phyloP scores from a whole-genome alignment of 2,113 vertebrate species.

The Salvelinus namaycush region DNA sequence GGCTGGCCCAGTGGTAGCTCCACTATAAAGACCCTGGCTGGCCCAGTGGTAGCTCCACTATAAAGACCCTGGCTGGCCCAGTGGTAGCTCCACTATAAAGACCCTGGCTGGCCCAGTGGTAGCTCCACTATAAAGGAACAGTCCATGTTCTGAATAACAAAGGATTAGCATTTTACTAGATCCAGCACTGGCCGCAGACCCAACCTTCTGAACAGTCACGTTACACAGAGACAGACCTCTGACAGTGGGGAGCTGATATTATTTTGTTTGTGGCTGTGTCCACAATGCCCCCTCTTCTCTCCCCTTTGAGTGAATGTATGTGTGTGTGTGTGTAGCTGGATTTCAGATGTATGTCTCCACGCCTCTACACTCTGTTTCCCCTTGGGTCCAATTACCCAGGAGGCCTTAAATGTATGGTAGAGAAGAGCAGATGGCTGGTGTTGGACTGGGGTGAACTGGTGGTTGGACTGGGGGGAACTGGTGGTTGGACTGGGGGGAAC shows the following conservation, averaged over 20 bases:
- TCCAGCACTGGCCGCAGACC: slow-evolving; percentile 51
- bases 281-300: not conserved
- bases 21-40: too few relatives aligned
- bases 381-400: slow-evolving; percentile 60
- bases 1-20: too few relatives aligned
- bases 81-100: too few relatives aligned
- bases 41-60: too few relatives aligned
- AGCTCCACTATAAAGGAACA: slow-evolving; percentile 9
- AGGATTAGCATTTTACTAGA: slow-evolving; percentile 71
- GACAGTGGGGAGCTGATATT: slow-evolving; percentile 33
- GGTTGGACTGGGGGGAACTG: too few relatives aligned
- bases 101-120: too few relatives aligned
- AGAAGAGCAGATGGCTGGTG: slow-evolving; percentile 54
- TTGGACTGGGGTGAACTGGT: slow-evolving; percentile 12
- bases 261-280: slow-evolving; percentile 35
- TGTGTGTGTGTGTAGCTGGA: slow-evolving; percentile 5
- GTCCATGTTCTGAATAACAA: slow-evolving; percentile 49
- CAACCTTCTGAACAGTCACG: slow-evolving; percentile 47
- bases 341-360: slow-evolving; percentile 39
- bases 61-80: too few relatives aligned
- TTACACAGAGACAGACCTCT: slow-evolving; percentile 20
- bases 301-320: slow-evolving; percentile 18
- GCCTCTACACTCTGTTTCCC: slow-evolving; percentile 33
- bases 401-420: slow-evolving; percentile 36
- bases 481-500: too few relatives aligned